Conservation (phyloP, 2,797 vertebrate species). For the Cephalopachus bancanus region DNA sequence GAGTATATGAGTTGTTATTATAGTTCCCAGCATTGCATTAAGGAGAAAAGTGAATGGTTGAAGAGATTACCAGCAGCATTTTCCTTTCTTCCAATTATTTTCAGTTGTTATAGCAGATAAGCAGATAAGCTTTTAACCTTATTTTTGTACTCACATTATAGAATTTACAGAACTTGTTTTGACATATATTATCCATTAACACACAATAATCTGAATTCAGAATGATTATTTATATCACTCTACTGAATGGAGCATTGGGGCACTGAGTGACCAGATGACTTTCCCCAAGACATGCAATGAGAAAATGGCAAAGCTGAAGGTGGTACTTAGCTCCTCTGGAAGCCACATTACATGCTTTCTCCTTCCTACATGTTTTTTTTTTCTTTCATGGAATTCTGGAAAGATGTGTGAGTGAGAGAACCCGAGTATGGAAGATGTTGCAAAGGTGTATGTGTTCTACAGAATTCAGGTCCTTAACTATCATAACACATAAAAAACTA, state of each 20-base stretch:
- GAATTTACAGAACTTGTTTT: background rate
- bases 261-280: background rate
- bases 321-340: background rate
- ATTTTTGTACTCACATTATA: background rate
- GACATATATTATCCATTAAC: background rate
- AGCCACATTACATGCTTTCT: background rate
- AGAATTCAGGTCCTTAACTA: background rate
- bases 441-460: background rate
- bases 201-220: background rate
- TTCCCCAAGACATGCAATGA: background rate
- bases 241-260: background rate
- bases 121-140: background rate
- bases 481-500: background rate
- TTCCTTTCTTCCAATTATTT: background rate
- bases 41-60: background rate
- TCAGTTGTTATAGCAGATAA: background rate
- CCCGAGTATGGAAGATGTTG: background rate
- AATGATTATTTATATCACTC: background rate
- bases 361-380: background rate
- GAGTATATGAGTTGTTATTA: background rate
- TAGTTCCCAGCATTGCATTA: background rate
- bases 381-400: conserved; percentile 30
- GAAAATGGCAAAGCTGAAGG: background rate
- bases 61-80: background rate
- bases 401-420: background rate